Conservation (phyloP, 2,113 vertebrate genomes). For the Globicephala melas region DNA sequence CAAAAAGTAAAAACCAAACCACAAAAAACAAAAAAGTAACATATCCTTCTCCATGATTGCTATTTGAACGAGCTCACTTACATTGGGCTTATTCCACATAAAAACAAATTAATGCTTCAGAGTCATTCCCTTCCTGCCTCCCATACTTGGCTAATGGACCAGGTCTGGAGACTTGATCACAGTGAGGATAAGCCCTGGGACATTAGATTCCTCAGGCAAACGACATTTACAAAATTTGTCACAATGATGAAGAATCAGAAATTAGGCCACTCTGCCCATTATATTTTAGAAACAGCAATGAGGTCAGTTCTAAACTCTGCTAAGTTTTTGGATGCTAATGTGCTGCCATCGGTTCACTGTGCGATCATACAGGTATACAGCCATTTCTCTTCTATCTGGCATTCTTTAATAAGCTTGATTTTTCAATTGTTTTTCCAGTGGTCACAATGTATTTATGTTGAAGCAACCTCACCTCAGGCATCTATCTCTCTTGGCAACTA, state of each 20-base stretch:
- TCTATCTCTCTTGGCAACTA: not conserved
- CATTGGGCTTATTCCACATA: not conserved
- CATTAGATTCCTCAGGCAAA: not conserved
- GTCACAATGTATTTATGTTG: not conserved
- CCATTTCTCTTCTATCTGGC: not conserved
- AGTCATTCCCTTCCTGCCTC: not conserved
- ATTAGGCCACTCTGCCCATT: not conserved
- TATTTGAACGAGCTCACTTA: not conserved
- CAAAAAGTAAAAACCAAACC: not conserved
- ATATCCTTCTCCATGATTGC: not conserved
- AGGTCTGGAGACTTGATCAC: not conserved
- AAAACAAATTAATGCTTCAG: not conserved
- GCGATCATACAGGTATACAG: rapidly evolving
- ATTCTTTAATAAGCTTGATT: not conserved
- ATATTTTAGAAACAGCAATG: conserved; percentile 26
- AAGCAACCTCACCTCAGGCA: not conserved
- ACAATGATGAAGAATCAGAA: not conserved
- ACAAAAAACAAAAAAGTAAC: not conserved
- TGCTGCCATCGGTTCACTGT: not conserved
- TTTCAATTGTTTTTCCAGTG: not conserved
- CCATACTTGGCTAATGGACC: not conserved
- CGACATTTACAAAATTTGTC: not conserved
- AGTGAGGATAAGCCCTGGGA: not conserved
- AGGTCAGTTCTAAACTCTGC: conserved; percentile 7
- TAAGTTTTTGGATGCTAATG: not conserved